Base-by-base conservation (phyloP, 2,888 invertebrate species). In the Drosophila helvetica region DNA sequence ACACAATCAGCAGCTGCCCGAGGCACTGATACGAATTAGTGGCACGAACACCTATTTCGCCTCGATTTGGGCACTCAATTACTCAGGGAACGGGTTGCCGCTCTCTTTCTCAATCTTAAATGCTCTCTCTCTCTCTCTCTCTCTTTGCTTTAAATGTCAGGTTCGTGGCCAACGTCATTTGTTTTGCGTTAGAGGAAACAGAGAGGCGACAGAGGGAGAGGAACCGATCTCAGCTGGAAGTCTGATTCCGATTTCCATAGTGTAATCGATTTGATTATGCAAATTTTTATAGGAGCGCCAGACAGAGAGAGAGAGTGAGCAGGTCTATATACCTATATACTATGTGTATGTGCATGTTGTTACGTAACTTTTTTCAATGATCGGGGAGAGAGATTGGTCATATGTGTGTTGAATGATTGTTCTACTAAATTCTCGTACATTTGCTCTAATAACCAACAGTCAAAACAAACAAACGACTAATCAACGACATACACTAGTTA, bases 151-250 rank as follows among this genome's bases (percentile, higher is more conserved):
- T 19, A 30, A 48, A 54, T 54, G 47, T 54, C 67, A 66, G 53
- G 65, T 65, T 65, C 67, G 67, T 65, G 47, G 42, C 48, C 43
- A 65, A 54, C 48, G 67, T 66, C 67, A 65, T 65, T 66, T 30
- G 65, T 33, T 65, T 53, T 19, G 1, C 19, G 19, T 42, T 64
- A 45, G 12, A 5, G 42, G 50, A 17, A 22, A 45, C 12, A 7
- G 46, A 30, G 17, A 46, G 18, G 46, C 18, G 22, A n/a, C 10
- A 25, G 9, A 33, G 38, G 19, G 68, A 33, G 51, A 33, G 42
- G 8, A 27, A 27, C 8, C 8, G 27, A 27, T 27, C 7, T 27
- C 27, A 27, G 27, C 27, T 27, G 1, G 7, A 27, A 2, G 27
- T 7, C 2, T 27, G 25, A 25, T 25, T 25, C 25, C 25, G 25